Evolutionary conservation across 2,888 invertebrate genomes (phyloP).

Genomic region (Digitonthophagus gazella): DNA sequence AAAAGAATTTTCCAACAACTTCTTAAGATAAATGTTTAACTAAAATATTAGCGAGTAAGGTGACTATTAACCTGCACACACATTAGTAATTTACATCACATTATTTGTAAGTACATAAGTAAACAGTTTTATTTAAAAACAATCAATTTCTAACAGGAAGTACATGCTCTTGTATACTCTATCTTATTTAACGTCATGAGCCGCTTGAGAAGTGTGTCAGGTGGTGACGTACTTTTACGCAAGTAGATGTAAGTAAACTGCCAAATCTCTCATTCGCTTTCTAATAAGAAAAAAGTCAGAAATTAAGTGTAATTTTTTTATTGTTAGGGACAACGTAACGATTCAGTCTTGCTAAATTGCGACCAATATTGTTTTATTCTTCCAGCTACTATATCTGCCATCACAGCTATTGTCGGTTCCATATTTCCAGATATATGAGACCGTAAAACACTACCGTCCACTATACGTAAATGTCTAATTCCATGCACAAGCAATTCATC

Average conservation of each 20-base stretch:
- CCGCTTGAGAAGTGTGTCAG: not conserved
- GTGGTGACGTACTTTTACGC: not conserved
- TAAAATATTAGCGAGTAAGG: too few species aligned
- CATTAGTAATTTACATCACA: too few species aligned
- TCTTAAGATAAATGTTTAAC: too few species aligned
- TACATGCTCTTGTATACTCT: too few species aligned
- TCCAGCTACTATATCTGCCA: slow-evolving; percentile 56
- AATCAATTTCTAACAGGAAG: too few species aligned
- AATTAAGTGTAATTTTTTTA: not conserved
- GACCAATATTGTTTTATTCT: slow-evolving; percentile 48
- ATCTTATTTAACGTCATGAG: not conserved
- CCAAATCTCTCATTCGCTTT: not conserved
- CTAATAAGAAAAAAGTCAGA: too few species aligned
- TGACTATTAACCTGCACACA: too few species aligned
- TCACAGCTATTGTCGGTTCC: slow-evolving; percentile 58
- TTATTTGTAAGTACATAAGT: too few species aligned
- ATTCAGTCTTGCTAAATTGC: not conserved
- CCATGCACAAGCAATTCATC: slow-evolving; percentile 48
- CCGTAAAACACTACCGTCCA: slow-evolving; percentile 51
- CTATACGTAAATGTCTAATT: slow-evolving; percentile 49
- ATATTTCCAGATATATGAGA: slow-evolving; percentile 48
- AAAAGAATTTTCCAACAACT: too few species aligned
- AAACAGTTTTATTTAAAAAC: too few species aligned
- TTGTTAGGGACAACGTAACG: not conserved
- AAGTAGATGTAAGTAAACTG: not conserved